phyloP scores from a whole-genome alignment of 2,888 invertebrate genomes.

The Drosophila mimetica region DNA sequence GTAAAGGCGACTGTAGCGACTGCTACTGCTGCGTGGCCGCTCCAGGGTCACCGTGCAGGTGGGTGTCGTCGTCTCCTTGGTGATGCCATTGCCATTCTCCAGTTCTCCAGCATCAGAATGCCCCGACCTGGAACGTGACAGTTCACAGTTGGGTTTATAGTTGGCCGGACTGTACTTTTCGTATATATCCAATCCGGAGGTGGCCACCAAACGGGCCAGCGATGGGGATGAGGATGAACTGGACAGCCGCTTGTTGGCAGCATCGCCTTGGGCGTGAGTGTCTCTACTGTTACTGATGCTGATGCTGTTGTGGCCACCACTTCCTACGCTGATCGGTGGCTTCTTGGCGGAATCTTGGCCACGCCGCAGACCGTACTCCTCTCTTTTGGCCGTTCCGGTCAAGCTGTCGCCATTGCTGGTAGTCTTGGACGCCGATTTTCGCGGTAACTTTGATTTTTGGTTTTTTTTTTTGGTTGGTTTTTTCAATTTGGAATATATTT shows the following conservation, averaged over 20 bases:
- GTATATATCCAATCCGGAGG: slow-evolving; percentile 88
- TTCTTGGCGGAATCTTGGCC: slow-evolving; percentile 45
- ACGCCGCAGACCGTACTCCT: slow-evolving; percentile 52
- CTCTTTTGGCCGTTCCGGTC: slow-evolving; percentile 52
- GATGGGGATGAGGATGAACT: slow-evolving; percentile 84
- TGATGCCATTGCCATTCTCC: slow-evolving; percentile 42
- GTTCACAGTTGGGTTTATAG: slow-evolving; percentile 87
- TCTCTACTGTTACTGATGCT: slow-evolving; percentile 56
- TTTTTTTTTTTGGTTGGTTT: slow-evolving; percentile 48
- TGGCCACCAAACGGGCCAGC: slow-evolving; percentile 86
- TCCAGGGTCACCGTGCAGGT: slow-evolving; percentile 62
- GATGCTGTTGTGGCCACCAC: slow-evolving; percentile 46
- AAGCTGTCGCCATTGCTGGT: slow-evolving; percentile 46
- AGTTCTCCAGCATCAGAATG: slow-evolving; percentile 76
- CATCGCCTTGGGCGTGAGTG: slow-evolving; percentile 51
- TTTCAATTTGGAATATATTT: slow-evolving; percentile 5
- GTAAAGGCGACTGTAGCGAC: slow-evolving; percentile 78
- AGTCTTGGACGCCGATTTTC: slow-evolving; percentile 43
- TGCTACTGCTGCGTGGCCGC: slow-evolving; percentile 73
- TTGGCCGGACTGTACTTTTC: slow-evolving; percentile 91
- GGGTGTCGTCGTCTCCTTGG: slow-evolving; percentile 23
- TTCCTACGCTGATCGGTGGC: slow-evolving; percentile 59
- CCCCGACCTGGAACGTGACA: slow-evolving; percentile 85
- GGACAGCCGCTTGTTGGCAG: slow-evolving; percentile 75
- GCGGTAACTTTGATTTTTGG: slow-evolving; percentile 58